Percentiles rank a stretch among this genome's conserved stretches.
Evolutionary conservation across 2,797 vertebrate species (phyloP).

Genomic region (Melanotaenia trifasciata): DNA sequence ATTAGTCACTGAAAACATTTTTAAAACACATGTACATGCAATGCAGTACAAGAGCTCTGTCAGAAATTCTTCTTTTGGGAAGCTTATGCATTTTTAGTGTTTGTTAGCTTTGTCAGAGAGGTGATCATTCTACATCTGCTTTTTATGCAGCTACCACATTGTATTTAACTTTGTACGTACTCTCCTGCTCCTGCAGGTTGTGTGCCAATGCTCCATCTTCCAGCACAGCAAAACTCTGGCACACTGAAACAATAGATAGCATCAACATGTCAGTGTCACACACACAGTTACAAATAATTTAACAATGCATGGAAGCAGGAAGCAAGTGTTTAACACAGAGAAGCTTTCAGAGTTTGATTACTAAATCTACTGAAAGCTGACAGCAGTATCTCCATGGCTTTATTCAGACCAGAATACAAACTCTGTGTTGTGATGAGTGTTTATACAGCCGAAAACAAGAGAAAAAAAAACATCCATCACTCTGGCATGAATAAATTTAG

Average conservation of each 20-base stretch:
- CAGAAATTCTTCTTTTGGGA: not conserved
- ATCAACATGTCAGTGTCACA: conserved; percentile 27
- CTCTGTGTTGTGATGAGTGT: conserved; percentile 10
- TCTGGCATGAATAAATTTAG: conserved; percentile 26
- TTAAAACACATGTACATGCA: not conserved
- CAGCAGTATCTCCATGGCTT: not conserved
- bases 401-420: conserved; percentile 14
- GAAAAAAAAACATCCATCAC: conserved; percentile 17
- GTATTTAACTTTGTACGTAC: conserved; percentile 67
- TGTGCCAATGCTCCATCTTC: conserved; percentile 83
- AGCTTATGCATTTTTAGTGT: not conserved
- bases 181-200: conserved; percentile 86
- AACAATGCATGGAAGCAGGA: conserved; percentile 6
- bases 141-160: conserved; percentile 4
- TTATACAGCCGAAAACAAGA: conserved; percentile 24
- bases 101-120: not conserved
- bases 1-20: not conserved
- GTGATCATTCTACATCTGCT: not conserved
- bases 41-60: too few species aligned
- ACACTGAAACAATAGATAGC: conserved; percentile 70
- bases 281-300: conserved; percentile 8
- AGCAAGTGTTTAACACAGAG: conserved; percentile 2
- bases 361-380: conserved; percentile 2
- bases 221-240: conserved; percentile 82
- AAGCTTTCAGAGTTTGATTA: not conserved